Base-by-base conservation (phyloP, 2,797 vertebrate genomes). In the Sebastes goodei region DNA sequence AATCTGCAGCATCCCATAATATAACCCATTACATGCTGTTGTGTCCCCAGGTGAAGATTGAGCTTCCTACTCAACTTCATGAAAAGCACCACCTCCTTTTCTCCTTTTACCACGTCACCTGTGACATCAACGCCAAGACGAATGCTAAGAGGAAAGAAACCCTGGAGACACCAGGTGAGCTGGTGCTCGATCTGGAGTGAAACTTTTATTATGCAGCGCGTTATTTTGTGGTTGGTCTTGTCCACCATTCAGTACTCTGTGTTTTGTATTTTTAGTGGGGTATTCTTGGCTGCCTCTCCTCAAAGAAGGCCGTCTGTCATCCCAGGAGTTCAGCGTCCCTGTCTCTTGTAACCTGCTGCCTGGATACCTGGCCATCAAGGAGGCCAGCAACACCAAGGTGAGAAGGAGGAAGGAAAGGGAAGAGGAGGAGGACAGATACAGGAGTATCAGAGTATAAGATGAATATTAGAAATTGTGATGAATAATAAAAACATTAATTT, bases 71-170 rank as follows among this genome's bases (percentile, higher is more conserved):
- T 78, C 97, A 99, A 69, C 97, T 99, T 76, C 97, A 99, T 74
- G 97, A 98, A 94, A 99, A 98, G 92, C 99, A 99, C 93, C 99
- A 99, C 90, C 96, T 99, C 86, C 96, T 99, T 75, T 99, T 99
- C 96, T 99, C 98, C 86, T 99, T 99, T 93, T 98, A 98, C 93
- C 99, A 99, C 53, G 96, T 99, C 93, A 99, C 97, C 69, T 99
- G 99, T 93, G 99, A 99, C 94, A 99, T 99, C 94, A 99, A 98
- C 82, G 97, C 98, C 70, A 99, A 99, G 96, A 97, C 98, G 52
- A 98, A 96, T 77, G 95, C 97, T 66, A 99, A 99, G 95, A 98
- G 98, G 96, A 99, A 98, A 95, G 99, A 99, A 89, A 93, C 96
- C 80, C 95, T 99, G 91, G 99, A 99, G 93, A 99, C 96, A 21